Evolutionary conservation across 2,888 invertebrate genomes (phyloP), one percentile per base, ranked within the genome.

Genomic region (Ramazzottius varieornatus): DNA sequence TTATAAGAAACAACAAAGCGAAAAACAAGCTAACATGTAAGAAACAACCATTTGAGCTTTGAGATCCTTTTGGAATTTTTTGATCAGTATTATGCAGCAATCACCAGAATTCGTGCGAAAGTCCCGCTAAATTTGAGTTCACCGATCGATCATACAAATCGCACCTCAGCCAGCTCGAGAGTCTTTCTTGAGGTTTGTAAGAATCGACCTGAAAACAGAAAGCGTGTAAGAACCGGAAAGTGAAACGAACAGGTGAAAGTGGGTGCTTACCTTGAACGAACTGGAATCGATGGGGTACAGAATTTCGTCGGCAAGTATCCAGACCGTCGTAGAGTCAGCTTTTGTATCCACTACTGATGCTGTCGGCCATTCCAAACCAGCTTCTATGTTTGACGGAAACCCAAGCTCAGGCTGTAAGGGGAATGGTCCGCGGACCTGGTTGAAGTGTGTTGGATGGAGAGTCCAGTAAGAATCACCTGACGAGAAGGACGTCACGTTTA

Each of bases 361-460:
- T 54, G 54, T n/a, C 54, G 54, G 54, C 54, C 54, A 54, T 24
- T 54, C 54, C 54, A 54, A 24, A 4, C n/a, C 54, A 16, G 54
- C 54, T 24, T 54, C 16, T 4, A 54, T 16, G 4, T 29, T 16
- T 24, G 4, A 4, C 29, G 54, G 54, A 29, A 54, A 54, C n/a
- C 29, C 54, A 4, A n/a, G 8, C 20, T 54, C 54, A 4, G 20
- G 8, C 16, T 4, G 54, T 24, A 54, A 24, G n/a, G 54, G 54
- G 29, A n/a, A 29, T 4, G 54, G 54, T 8, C 54, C 54, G 54
- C 54, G 54, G 29, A 54, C 54, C 29, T 54, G 54, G 29, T 54
- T 54, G 54, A 54, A 54, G 54, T n/a, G 4, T 8, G 54, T 24
- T 4, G 54, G 54, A 54, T 54, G 54, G n/a, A 54, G 54, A 8